phyloP scores from a whole-genome alignment of 2,888 invertebrate genomes.

The Amorpha juglandis region DNA sequence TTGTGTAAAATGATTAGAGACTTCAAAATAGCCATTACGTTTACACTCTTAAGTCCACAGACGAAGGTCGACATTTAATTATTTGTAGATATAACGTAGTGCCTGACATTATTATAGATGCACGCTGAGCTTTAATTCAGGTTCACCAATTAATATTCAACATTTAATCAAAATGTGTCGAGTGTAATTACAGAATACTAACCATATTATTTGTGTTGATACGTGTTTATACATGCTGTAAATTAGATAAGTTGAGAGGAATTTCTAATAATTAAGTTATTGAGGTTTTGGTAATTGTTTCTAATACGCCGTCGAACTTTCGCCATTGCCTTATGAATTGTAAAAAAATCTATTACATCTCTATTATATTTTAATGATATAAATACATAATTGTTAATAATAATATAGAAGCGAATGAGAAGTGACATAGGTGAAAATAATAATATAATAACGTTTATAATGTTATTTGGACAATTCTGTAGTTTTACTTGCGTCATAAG shows the following conservation, averaged over 20 bases:
- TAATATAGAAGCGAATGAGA: neutral
- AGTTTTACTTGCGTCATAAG: no score
- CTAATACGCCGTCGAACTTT: neutral
- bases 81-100: neutral
- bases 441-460: neutral
- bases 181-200: slow-evolving; percentile 1
- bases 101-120: neutral
- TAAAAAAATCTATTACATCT: no score
- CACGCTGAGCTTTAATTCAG: slow-evolving; percentile 6
- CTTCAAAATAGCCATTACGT: neutral
- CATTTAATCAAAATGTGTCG: slow-evolving; percentile 2
- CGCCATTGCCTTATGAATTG: neutral
- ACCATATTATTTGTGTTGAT: neutral
- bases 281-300: neutral
- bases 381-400: neutral
- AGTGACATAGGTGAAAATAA: neutral
- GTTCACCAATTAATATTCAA: slow-evolving; percentile 19
- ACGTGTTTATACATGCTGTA: neutral
- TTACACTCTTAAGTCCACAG: neutral
- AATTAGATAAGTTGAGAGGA: neutral
- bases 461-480: neutral
- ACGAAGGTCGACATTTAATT: slow-evolving; percentile 1
- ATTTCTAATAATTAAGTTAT: neutral
- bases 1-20: neutral
- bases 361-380: neutral